Percentiles rank a stretch among this genome's conserved stretches.
Evolutionary conservation across 1,140 invertebrate genomes (phyloP).

Genomic region (Drosophila pallidifrons): DNA sequence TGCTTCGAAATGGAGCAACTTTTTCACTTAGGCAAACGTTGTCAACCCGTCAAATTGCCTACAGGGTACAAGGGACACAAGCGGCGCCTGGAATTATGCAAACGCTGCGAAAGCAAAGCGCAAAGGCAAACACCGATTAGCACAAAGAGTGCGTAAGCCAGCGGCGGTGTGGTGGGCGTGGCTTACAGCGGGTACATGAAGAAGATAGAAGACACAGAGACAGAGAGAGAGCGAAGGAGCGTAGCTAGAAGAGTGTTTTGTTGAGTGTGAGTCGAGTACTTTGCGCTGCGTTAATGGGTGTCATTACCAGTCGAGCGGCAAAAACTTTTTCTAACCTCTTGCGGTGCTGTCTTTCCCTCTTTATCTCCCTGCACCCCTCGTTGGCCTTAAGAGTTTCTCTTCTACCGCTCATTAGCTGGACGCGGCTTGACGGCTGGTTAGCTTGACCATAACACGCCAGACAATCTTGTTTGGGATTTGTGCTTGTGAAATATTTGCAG

Average conservation of each 20-base stretch:
- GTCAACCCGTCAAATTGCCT: too few relatives aligned
- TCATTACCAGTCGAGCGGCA: constrained; percentile 68
- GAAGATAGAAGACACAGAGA: not conserved
- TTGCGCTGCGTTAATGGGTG: constrained; percentile 72
- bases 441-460: constrained; percentile 16
- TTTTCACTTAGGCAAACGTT: not conserved
- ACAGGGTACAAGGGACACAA: constrained; percentile 20
- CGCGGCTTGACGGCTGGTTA: constrained; percentile 8
- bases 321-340: constrained; percentile 60
- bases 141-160: constrained; percentile 57
- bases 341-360: constrained; percentile 17
- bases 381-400: constrained; percentile 8
- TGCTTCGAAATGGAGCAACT: not conserved
- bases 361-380: not conserved
- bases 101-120: constrained; percentile 71
- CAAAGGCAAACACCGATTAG: constrained; percentile 67
- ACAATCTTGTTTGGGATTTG: constrained; percentile 15
- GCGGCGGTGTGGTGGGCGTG: constrained; percentile 9
- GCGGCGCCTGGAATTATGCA: constrained; percentile 59
- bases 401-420: constrained; percentile 44
- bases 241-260: not conserved
- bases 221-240: not conserved
- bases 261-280: constrained; percentile 19
- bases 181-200: not conserved
- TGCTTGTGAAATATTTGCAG: constrained; percentile 16